Evolutionary conservation across 2,888 invertebrate species (phyloP).

Genomic region (Oligia strigilis): DNA sequence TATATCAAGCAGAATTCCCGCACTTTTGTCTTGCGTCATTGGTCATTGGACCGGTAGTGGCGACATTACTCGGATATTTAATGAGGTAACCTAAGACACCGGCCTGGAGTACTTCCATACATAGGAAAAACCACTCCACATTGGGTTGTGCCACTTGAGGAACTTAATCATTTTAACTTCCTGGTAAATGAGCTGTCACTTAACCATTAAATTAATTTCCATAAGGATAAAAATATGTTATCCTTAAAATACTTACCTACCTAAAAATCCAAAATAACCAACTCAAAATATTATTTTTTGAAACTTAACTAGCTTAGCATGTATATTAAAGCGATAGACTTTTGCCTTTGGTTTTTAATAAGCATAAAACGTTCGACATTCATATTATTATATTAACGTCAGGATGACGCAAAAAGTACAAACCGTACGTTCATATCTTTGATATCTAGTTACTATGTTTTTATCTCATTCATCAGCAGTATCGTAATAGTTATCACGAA

Average conservation of each 20-base stretch:
- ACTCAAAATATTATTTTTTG: background rate
- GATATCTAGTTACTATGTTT: constrained; percentile 67
- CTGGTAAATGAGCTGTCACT: constrained; percentile 25
- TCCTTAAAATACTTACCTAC: constrained; percentile 5
- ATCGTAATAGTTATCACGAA: constrained; percentile 76
- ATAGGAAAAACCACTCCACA: constrained; percentile 51
- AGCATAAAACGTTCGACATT: background rate
- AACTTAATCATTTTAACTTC: constrained; percentile 37
- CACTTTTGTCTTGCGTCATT: constrained; percentile 86
- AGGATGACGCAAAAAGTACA: constrained; percentile 24
- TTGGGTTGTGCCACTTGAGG: constrained; percentile 41
- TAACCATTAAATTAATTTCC: constrained; percentile 20
- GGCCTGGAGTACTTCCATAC: constrained; percentile 22
- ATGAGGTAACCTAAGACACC: constrained; percentile 48
- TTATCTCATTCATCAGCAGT: constrained; percentile 70
- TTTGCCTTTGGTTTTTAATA: background rate
- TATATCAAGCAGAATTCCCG: constrained; percentile 83
- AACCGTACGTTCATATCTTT: constrained; percentile 27
- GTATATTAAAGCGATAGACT: background rate
- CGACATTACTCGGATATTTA: constrained; percentile 66
- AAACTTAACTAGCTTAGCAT: background rate
- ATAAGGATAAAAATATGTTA: constrained; percentile 19
- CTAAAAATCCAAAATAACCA: constrained; percentile 1
- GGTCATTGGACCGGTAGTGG: constrained; percentile 75
- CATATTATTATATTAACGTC: constrained; percentile 1